Percentiles rank a stretch among this genome's conserved stretches.
These are phyloP conservation scores for Phalangium opilio DNA, from an alignment of 2,888 invertebrate genomes.

Conservation along the genomic window DNA sequence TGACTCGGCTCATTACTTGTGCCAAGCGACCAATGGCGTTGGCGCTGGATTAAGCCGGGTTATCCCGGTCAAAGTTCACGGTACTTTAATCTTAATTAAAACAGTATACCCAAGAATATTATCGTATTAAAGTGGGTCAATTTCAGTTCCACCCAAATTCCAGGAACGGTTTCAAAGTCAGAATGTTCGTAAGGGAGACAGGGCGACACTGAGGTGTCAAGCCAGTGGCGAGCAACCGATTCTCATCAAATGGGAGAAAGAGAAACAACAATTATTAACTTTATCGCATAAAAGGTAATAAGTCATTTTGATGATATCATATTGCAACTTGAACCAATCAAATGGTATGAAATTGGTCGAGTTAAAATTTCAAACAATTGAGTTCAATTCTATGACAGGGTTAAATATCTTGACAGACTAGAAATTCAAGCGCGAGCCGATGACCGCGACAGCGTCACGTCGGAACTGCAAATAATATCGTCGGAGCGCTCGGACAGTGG, in stretches of 20 bases:
- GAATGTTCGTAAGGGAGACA: slow-evolving; percentile 13
- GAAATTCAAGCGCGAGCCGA: background rate
- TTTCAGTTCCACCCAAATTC: slow-evolving; percentile 14
- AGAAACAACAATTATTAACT: slow-evolving; percentile 11
- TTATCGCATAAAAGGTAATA: slow-evolving; percentile 8
- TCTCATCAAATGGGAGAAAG: slow-evolving; percentile 14
- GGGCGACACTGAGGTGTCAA: slow-evolving; percentile 11
- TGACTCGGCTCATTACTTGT: slow-evolving; percentile 20
- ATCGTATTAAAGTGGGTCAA: background rate
- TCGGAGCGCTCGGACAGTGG: slow-evolving; percentile 11
- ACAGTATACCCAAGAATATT: background rate
- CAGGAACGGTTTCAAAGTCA: slow-evolving; percentile 16
- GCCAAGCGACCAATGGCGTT: slow-evolving; percentile 21
- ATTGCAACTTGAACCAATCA: too few relatives aligned
- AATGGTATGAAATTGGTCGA: too few relatives aligned
- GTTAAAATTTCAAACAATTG: too few relatives aligned
- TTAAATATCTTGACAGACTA: too few relatives aligned
- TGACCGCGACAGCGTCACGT: slow-evolving; percentile 5
- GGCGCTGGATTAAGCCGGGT: slow-evolving; percentile 22
- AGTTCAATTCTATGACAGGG: too few relatives aligned
- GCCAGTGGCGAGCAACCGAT: slow-evolving; percentile 13
- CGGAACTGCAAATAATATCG: slow-evolving; percentile 9
- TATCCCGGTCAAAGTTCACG: slow-evolving; percentile 19
- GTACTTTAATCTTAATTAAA: slow-evolving; percentile 10
- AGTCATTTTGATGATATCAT: too few relatives aligned